Conservation (phyloP, 2,888 invertebrate genomes). For the Alviniconcha strummeri region DNA sequence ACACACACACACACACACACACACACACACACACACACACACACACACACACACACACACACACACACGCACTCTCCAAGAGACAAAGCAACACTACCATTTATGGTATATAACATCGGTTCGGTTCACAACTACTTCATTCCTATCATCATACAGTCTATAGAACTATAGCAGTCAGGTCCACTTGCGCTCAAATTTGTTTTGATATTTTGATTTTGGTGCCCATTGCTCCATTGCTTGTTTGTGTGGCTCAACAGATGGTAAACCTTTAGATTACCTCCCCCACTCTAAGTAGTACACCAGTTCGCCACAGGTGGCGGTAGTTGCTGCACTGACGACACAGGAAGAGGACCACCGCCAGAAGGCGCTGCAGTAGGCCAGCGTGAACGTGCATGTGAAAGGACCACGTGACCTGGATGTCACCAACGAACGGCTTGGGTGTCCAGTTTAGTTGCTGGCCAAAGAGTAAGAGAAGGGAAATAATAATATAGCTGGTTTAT, state of each 20-base stretch:
- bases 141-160: too few species aligned
- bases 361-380: slow-evolving; percentile 41
- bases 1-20: not conserved
- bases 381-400: slow-evolving; percentile 44
- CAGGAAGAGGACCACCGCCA: slow-evolving; percentile 41
- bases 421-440: slow-evolving; percentile 54
- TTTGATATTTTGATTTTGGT: too few species aligned
- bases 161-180: too few species aligned
- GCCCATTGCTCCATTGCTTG: too few species aligned
- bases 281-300: slow-evolving; percentile 44
- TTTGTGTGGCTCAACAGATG: too few species aligned
- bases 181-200: too few species aligned
- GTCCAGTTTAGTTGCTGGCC: slow-evolving; percentile 62
- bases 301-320: slow-evolving; percentile 49
- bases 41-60: not conserved
- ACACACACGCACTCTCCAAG: not conserved
- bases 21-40: not conserved
- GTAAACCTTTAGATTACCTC: slow-evolving; percentile 42
- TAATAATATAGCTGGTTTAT: not conserved
- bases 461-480: not conserved
- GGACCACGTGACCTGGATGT: slow-evolving; percentile 56
- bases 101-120: too few species aligned
- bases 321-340: slow-evolving; percentile 37
- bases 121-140: too few species aligned
- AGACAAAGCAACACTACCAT: too few species aligned